These are phyloP conservation scores for Physella acuta DNA, from an alignment of 1,140 invertebrate species.

Conservation along the genomic window DNA sequence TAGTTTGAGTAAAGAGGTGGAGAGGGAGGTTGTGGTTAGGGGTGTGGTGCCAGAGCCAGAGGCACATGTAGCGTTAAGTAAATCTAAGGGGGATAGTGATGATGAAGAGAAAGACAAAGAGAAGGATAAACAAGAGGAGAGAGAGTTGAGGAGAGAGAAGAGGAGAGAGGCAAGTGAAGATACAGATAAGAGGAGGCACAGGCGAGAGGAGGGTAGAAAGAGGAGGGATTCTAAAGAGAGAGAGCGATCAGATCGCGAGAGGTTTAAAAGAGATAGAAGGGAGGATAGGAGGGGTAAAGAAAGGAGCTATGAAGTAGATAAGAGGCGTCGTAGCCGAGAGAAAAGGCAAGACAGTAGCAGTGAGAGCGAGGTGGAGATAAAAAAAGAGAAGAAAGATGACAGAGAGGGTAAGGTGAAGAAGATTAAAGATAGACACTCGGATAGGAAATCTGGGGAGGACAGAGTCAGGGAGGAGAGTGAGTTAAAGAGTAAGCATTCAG, in stretches of 20 bases:
- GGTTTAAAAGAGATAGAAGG: neutral
- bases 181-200: neutral
- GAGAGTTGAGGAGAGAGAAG: neutral
- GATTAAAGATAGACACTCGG: too few species aligned
- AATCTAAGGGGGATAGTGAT: neutral
- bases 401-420: neutral
- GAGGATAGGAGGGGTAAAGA: neutral
- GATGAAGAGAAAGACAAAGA: conserved; percentile 1
- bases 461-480: too few species aligned
- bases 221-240: neutral
- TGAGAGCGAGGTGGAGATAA: conserved; percentile 6
- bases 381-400: neutral
- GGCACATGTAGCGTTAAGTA: neutral
- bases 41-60: neutral
- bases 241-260: neutral
- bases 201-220: neutral
- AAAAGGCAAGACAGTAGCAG: neutral
- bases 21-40: neutral
- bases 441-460: too few species aligned
- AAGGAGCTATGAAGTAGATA: neutral
- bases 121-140: neutral
- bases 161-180: neutral
- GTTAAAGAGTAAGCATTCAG: too few species aligned
- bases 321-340: neutral
- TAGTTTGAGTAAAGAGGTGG: neutral